Evolutionary conservation across 2,888 invertebrate genomes (phyloP), one percentile per base, ranked within the genome.

Genomic region (Macrophya alboannulata): DNA sequence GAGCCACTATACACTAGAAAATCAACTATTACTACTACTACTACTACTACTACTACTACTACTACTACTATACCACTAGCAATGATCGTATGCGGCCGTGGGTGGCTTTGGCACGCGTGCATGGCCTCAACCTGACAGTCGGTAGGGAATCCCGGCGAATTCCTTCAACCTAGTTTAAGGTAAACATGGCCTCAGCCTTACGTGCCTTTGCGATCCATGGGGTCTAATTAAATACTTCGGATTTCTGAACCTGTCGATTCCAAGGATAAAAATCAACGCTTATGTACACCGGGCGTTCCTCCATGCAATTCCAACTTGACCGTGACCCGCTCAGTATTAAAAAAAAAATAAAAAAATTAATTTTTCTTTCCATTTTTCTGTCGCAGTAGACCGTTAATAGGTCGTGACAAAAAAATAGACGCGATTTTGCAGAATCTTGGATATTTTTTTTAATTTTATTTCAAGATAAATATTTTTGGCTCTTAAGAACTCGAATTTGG

Each of bases 91-190:
- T 40, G 62, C 81, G 37, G 17, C 15, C 62, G 81, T 62, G 37
- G 81, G 81, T 45, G 62, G 59, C 62, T 40, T 43, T 43, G 81
- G 81, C 17, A 62, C 81, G 81, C 81, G 40, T 59, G 62, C 1
- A 81, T 81, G 62, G 81, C 81, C 81, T 81, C 62, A 81, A 81
- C 81, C 81, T 81, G 81, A 62, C 62, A 81, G 62, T 62, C n/a
- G 51, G 17, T 62, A 40, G 81, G 43, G 81, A 81, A 81, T 81
- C 81, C 62, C 62, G 15, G 81, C 62, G 81, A 81, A 81, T 81
- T 81, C 81, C 81, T 81, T 81, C 81, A 59, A 81, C 81, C 81
- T 81, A 81, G 62, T 81, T 81, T 81, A 81, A 62, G 81, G 62
- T 81, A 81, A 81, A 81, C 62, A 81, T 81, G 81, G 81, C 81